Percentiles rank a stretch among this genome's conserved stretches.
Evolutionary conservation across 2,797 vertebrate genomes (phyloP).

Genomic region (Tadarida brasiliensis): DNA sequence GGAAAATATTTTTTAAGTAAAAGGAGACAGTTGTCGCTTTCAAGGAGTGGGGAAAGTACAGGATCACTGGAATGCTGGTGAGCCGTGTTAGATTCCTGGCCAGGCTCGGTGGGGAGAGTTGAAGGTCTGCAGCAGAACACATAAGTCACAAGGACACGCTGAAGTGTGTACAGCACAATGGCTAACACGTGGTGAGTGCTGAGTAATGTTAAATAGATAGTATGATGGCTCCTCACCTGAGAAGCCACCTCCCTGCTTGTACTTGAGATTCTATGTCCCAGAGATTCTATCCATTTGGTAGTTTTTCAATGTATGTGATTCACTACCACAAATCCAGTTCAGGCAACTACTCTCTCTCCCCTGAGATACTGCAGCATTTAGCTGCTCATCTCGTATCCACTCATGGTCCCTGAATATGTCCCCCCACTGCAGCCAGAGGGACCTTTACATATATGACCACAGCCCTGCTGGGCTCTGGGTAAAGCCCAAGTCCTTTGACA

Average conservation of each 20-base stretch:
- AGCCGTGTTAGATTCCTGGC: neutral
- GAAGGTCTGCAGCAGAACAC: neutral
- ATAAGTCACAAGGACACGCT: neutral
- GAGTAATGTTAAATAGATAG: neutral
- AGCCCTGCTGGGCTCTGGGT: neutral
- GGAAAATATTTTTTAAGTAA: neutral
- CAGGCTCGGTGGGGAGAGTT: no score
- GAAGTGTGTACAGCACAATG: neutral
- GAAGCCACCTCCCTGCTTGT: neutral
- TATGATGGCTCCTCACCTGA: neutral
- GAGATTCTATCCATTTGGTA: neutral
- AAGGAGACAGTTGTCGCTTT: neutral
- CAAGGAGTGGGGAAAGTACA: neutral
- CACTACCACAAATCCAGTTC: neutral
- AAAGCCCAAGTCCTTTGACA: neutral
- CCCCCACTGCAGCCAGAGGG: neutral
- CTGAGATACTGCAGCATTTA: neutral
- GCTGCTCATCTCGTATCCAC: neutral
- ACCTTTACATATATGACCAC: neutral
- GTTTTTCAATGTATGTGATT: neutral
- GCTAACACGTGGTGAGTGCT: neutral
- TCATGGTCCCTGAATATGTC: neutral
- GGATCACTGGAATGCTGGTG: neutral
- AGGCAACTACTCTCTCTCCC: neutral
- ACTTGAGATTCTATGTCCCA: fast-evolving